These are phyloP conservation scores for Phylloscopus whistleri DNA, from an alignment of 2,113 vertebrate species.

Conservation along the genomic window DNA sequence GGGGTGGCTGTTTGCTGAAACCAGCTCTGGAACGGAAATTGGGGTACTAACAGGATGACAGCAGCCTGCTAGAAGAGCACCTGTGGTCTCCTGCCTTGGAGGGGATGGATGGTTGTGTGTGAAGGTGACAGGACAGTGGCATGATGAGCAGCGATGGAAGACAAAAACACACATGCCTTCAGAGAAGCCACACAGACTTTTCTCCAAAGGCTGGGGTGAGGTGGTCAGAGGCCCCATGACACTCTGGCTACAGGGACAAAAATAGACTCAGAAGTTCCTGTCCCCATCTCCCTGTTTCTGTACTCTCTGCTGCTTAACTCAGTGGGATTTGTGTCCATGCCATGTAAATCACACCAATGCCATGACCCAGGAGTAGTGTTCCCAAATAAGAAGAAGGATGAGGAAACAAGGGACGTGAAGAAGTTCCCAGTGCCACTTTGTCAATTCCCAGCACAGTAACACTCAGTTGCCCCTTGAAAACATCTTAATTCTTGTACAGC, in stretches of 20 bases:
- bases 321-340: not conserved
- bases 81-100: not conserved
- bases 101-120: not conserved
- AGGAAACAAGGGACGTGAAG: not conserved
- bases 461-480: not conserved
- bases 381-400: not conserved
- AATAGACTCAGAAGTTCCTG: not conserved
- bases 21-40: not conserved
- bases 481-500: not conserved
- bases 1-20: not conserved
- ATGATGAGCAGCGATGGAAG: not conserved
- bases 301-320: not conserved
- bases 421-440: not conserved
- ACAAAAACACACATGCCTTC: not conserved
- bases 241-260: not conserved
- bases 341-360: not conserved
- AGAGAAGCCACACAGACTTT: not conserved
- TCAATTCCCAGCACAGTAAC: not conserved
- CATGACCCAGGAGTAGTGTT: not conserved
- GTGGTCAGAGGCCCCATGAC: not conserved
- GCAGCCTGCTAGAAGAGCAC: not conserved
- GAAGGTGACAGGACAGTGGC: not conserved
- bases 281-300: not conserved
- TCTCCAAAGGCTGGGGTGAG: not conserved
- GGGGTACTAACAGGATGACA: not conserved